Evolutionary conservation across 2,113 vertebrate species (phyloP).

Genomic region (Mastomys natalensis): DNA sequence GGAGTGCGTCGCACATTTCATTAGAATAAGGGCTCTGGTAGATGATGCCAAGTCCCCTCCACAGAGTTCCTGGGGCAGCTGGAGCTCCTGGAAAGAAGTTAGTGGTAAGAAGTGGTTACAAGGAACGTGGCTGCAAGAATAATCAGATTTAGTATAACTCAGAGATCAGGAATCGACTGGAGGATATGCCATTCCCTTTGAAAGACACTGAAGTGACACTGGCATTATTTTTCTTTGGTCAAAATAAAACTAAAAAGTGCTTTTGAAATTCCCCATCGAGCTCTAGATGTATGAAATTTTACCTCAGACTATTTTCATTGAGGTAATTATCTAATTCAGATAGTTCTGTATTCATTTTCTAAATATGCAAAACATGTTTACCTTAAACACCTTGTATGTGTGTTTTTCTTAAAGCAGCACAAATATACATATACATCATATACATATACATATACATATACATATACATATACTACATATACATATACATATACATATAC

Average conservation of each 20-base stretch:
- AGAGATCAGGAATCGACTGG: not conserved
- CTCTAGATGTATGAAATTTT: not conserved
- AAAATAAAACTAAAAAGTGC: not conserved
- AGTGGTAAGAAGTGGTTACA: slow-evolving; percentile 77
- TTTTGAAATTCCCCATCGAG: not conserved
- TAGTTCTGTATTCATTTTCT: not conserved
- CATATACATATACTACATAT: no score
- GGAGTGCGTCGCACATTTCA: slow-evolving; percentile 83
- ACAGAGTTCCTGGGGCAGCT: slow-evolving; percentile 80
- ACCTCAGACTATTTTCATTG: not conserved
- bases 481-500: not conserved
- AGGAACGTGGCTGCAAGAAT: not conserved
- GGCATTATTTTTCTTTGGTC: not conserved
- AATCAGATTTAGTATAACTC: not conserved
- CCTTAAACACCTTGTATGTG: not conserved
- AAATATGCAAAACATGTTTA: not conserved
- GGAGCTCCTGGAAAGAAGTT: slow-evolving; percentile 82
- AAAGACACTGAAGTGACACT: not conserved
- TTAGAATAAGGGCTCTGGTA: slow-evolving; percentile 83
- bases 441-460: no score
- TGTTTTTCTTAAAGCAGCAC: not conserved
- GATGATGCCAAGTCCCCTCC: not conserved
- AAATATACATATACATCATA: not conserved
- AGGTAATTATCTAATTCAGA: not conserved
- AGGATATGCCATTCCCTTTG: not conserved